phyloP scores from a whole-genome alignment of 2,113 vertebrate species.

The Alaudala cheleensis region DNA sequence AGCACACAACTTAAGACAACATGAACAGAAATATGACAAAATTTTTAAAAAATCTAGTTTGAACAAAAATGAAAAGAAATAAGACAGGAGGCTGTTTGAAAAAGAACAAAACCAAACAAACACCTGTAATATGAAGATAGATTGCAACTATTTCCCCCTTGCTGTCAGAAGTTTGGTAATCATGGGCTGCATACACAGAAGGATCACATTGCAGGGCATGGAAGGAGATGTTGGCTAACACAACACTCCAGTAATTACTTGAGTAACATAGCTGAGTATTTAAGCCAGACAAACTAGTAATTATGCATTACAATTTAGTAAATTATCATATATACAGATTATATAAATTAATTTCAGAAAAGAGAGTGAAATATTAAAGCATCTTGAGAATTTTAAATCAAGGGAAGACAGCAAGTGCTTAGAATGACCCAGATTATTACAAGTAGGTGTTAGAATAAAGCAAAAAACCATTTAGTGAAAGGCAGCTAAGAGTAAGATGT shows the following conservation, averaged over 20 bases:
- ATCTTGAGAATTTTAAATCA: neutral
- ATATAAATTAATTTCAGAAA: neutral
- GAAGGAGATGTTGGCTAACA: neutral
- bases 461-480: neutral
- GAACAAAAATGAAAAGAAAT: neutral
- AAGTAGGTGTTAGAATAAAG: neutral
- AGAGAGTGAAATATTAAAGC: neutral
- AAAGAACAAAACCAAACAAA: neutral
- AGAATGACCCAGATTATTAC: neutral
- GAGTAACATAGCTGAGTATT: neutral
- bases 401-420: neutral
- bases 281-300: neutral
- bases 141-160: neutral
- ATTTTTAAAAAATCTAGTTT: neutral
- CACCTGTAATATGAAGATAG: neutral
- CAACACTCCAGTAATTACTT: neutral
- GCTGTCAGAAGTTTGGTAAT: neutral
- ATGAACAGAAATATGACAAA: neutral
- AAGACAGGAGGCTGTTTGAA: neutral
- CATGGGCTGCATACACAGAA: neutral
- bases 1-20: neutral
- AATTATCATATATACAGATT: neutral
- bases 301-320: neutral
- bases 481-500: neutral
- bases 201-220: neutral